phyloP scores from a whole-genome alignment of 1,140 invertebrate species.

The Coenobita brevimanus region DNA sequence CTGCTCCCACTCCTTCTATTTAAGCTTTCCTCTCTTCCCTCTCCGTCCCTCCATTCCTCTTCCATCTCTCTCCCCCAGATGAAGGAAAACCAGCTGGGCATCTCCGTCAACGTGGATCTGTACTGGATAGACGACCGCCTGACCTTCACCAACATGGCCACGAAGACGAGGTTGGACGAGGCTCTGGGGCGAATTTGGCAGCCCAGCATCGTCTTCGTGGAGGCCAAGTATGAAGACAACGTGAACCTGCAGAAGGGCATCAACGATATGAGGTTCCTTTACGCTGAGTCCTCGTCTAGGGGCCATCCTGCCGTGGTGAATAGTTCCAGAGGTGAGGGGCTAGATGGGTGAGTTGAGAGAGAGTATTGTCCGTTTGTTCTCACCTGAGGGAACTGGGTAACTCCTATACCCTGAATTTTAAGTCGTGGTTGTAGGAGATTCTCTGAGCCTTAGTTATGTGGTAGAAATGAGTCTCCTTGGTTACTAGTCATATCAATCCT shows the following conservation, averaged over 20 bases:
- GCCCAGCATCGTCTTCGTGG: slow-evolving; percentile 18
- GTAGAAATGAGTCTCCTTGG: too few relatives aligned
- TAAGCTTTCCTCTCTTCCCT: neutral
- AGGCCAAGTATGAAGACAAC: slow-evolving; percentile 52
- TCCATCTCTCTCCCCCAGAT: neutral
- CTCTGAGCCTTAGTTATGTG: too few relatives aligned
- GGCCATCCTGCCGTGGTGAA: slow-evolving; percentile 26
- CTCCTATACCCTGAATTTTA: too few relatives aligned
- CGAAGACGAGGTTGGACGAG: slow-evolving; percentile 23
- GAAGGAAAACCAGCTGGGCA: slow-evolving; percentile 45
- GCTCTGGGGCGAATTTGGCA: slow-evolving; percentile 29
- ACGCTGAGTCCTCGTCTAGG: slow-evolving; percentile 18
- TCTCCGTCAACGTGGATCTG: slow-evolving; percentile 13
- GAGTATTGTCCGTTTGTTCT: too few relatives aligned
- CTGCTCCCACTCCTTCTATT: neutral
- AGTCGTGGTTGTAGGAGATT: too few relatives aligned
- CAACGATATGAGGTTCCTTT: slow-evolving; percentile 42
- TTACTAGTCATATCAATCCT: too few relatives aligned
- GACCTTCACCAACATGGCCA: slow-evolving; percentile 49
- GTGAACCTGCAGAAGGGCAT: slow-evolving; percentile 34
- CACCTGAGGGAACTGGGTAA: too few relatives aligned
- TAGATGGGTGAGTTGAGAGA: neutral
- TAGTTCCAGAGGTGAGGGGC: slow-evolving; percentile 39
- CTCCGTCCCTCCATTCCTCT: neutral
- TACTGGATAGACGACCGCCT: slow-evolving; percentile 33